Base-by-base conservation (phyloP, 2,113 vertebrate genomes). In the Xiphophorus couchianus region DNA sequence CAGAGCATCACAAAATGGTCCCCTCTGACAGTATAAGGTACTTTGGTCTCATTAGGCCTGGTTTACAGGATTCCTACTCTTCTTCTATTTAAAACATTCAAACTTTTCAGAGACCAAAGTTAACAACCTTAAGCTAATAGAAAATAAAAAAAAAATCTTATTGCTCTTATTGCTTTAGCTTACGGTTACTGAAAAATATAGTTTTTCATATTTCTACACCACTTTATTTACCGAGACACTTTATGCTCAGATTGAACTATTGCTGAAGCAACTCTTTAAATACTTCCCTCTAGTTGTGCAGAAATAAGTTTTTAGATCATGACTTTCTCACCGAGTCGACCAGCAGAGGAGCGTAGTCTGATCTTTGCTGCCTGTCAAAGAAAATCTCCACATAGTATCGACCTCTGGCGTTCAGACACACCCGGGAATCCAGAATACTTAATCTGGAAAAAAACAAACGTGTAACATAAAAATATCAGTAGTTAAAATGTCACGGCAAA, bases 291-390 rank as follows among this genome's bases (percentile, higher is more conserved):
- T 22, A 22, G 17, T 8, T 60, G 48, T 6, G 54, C 30, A 51
- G 5, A 69, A 13, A 29, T 61, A 9, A 19, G 31, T 19, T 39
- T 54, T 2, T 42, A 37, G 14, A 73, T 27, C 9, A n/a, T 39
- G 22, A 15, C 1, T 8, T 66, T 88, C 95, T 96, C 91, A 98
- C 96, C 61, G 96, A 97, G 87, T 97, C 96, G 54, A 97, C 90
- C 74, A 97, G 91, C 88, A 96, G 93, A 86, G 93, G 92, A 0
- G 90, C 86, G 58, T 76, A 51, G 27, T 91, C 87, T 22, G 86
- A 76, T 42, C 81, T 77, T 30, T 89, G 82, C 29, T 80, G 48
- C 68, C 93, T 95, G 78, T 91, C 90, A 83, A 98, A 97, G 82
- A 91, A 86, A 31, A 95, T 72, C n/a, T 97, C 95, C 82, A 97